Base-by-base conservation (phyloP, 2,113 vertebrate species). In the Paradoxurus hermaphroditus region DNA sequence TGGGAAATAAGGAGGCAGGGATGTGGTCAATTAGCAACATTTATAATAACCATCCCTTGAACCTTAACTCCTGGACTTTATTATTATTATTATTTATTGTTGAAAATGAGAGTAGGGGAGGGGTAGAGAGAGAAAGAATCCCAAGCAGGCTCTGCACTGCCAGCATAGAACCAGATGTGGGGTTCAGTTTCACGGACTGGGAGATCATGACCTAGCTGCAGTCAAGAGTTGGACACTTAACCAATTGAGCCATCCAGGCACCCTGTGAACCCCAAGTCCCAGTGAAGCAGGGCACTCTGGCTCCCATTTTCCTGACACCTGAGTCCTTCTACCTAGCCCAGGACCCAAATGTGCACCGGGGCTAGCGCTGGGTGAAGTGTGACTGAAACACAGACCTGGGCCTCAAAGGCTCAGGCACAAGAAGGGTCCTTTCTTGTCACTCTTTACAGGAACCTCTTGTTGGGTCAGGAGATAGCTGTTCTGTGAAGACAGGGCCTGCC, bases 291-390 rank as follows among this genome's bases (percentile, higher is more conserved):
- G 12, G 59, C 25, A 19, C 23, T 46, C 41, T 1, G 25, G 10
- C 34, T 15, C 27, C 31, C 23, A 25, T 4, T 72, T 49, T 68
- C 65, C 70, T 10, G 29, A 25, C 49, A 41, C 49, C 9, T 0
- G 3, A 34, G 23, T 49, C 87, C 31, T 18, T 77, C 70, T n/a
- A 12, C 27, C 36, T 67, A 18, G 49, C 44, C 84, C 15, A 4
- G 23, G 7, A 15, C 23, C 21, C 7, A 0, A 49, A 5, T 15
- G 29, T 4, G 19, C 27, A 34, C 1, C 0, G 25, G n/a, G 13
- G 5, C 18, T 16, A 5, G 4, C 2, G 4, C 75, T 15, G 1
- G 10, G 12, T 29, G 16, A 65, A 11, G 19, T n/a, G 16, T 4
- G 29, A 53, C 19, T 4, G n/a, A 51, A 27, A 25, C 62, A 31